Evolutionary conservation across 2,797 vertebrate genomes (phyloP), one percentile per base, ranked within the genome.

Genomic region (Tamandua tetradactyla): DNA sequence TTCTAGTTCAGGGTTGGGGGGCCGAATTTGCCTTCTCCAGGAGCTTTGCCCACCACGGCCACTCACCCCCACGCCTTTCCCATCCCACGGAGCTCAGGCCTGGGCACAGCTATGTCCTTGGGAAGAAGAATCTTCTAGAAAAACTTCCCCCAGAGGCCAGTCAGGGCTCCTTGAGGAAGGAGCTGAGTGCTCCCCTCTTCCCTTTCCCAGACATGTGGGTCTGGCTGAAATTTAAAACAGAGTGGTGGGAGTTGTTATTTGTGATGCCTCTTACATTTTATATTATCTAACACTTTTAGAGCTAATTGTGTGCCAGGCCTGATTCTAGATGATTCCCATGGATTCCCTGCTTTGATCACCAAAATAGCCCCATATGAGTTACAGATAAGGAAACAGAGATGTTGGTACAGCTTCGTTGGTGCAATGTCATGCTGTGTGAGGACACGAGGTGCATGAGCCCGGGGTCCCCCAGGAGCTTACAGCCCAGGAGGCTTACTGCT

Each of bases 321-420:
- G 44, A 14, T 20, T 55, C 64, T 83, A 52, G 11, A 30, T 69
- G 11, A 69, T 89, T 76, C 59, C 30, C 30, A 4, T 55, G 10
- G 57, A 27, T 66, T 61, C 74, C 80, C 66, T 85, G 59, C 30
- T 15, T n/a, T 57, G 87, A 83, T 27, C 25, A 75, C 32, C 2
- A 75, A 89, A n/a, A 52, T 25, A 62, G 40, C 62, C 30, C 15
- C 14, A 1, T 27, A 14, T 74, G 59, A n/a, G 32, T 75, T 42
- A 81, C 27, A 76, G 76, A 59, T 81, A 62, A 71, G 87, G 69
- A 91, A 80, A 80, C 35, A 5, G 47, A 87, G 76, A 35, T 72
- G 22, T 37, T 27, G 17, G 32, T 1, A 14, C 15, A 79, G 57
- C 23, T 64, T 74, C 76, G 10, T 47, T 47, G 47, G 47, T 47